These are phyloP conservation scores for Ypsolopha scabrella DNA, from an alignment of 2,888 invertebrate species.

Conservation along the genomic window DNA sequence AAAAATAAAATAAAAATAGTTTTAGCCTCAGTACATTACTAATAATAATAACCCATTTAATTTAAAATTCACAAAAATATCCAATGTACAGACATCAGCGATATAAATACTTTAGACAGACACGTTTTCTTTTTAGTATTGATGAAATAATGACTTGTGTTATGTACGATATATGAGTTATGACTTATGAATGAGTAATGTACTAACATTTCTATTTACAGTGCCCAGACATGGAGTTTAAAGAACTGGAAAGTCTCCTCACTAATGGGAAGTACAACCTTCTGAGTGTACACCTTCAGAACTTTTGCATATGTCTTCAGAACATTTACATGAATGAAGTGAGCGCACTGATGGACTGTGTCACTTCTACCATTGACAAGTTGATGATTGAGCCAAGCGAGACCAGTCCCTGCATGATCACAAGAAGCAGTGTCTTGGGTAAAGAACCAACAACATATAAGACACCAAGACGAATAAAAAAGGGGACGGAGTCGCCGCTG, in stretches of 20 bases:
- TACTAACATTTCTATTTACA: slow-evolving; percentile 29
- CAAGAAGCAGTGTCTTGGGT: slow-evolving; percentile 78
- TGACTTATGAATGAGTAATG: too few relatives aligned
- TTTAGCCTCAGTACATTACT: not conserved
- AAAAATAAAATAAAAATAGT: too few relatives aligned
- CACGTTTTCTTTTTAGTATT: too few relatives aligned
- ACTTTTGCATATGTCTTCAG: slow-evolving; percentile 71
- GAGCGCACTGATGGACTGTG: slow-evolving; percentile 74
- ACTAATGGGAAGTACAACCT: slow-evolving; percentile 72
- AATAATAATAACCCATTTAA: not conserved
- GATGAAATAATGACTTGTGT: too few relatives aligned
- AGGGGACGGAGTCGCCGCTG: too few relatives aligned
- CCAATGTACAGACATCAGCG: too few relatives aligned
- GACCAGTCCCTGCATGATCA: slow-evolving; percentile 60
- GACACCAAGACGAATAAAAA: too few relatives aligned
- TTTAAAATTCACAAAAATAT: too few relatives aligned
- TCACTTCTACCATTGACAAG: slow-evolving; percentile 70
- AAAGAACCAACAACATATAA: slow-evolving; percentile 14
- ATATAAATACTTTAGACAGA: too few relatives aligned
- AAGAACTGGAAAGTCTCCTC: slow-evolving; percentile 74
- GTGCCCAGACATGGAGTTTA: slow-evolving; percentile 83
- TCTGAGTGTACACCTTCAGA: slow-evolving; percentile 66
- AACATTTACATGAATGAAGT: slow-evolving; percentile 73
- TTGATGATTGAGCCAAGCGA: slow-evolving; percentile 66
- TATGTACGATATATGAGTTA: too few relatives aligned